These are phyloP conservation scores for Capromys pilorides DNA, from an alignment of 2,797 vertebrate genomes.

Conservation along the genomic window DNA sequence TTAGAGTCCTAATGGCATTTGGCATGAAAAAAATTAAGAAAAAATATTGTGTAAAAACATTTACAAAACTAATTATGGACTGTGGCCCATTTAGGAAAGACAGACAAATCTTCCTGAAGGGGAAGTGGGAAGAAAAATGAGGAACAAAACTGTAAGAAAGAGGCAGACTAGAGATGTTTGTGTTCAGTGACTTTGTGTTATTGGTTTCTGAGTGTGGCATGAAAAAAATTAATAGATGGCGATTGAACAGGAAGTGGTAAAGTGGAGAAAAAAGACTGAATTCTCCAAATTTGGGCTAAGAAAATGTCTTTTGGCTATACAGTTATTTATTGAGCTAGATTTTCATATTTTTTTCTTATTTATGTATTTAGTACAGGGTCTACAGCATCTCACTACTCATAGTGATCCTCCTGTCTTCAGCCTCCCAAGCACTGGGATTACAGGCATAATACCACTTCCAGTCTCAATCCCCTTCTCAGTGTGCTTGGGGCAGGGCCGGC, in stretches of 20 bases:
- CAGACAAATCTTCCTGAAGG: conserved; percentile 75
- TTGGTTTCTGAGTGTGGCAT: conserved; percentile 72
- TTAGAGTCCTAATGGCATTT: conserved; percentile 13
- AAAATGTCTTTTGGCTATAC: background rate
- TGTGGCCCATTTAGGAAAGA: conserved; percentile 69
- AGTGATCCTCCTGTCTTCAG: too few species aligned
- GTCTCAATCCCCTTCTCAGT: too few species aligned
- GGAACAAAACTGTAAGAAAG: conserved; percentile 78
- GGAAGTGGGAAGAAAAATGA: conserved; percentile 82
- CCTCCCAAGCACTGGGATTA: too few species aligned
- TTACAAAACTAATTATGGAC: conserved; percentile 57
- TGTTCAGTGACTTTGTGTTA: conserved; percentile 68
- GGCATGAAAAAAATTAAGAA: background rate
- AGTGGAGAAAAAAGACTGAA: conserved; percentile 57
- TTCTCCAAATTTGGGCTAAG: conserved; percentile 15
- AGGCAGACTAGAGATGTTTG: conserved; percentile 75
- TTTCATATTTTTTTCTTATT: background rate
- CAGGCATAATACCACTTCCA: too few species aligned
- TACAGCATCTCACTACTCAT: too few species aligned
- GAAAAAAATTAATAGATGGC: conserved; percentile 67
- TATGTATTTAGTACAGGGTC: too few species aligned
- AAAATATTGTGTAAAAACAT: conserved; percentile 8
- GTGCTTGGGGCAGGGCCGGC: too few species aligned
- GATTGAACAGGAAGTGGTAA: conserved; percentile 64
- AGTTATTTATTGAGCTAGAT: background rate